Evolutionary conservation across 2,888 invertebrate species (phyloP).

Genomic region (Pachydiplax longipennis): DNA sequence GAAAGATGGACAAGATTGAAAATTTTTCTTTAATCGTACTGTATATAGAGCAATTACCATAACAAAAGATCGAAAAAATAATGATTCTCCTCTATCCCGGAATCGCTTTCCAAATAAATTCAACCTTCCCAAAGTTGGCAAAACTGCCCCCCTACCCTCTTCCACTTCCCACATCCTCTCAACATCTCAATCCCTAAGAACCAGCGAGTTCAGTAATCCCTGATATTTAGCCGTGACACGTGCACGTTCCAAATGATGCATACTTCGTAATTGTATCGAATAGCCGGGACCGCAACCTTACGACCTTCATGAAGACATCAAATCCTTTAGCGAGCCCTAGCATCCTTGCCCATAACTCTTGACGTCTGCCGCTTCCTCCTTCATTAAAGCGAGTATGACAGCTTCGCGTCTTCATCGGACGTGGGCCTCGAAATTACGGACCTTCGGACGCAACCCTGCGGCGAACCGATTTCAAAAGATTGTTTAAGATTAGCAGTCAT

Average conservation of each 20-base stretch:
- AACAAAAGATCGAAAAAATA: too few relatives aligned
- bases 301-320: conserved; percentile 29
- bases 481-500: not conserved
- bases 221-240: conserved; percentile 20
- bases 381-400: conserved; percentile 4
- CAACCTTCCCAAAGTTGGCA: too few relatives aligned
- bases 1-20: too few relatives aligned
- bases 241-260: conserved; percentile 25
- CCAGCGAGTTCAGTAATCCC: not conserved
- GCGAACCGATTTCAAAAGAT: not conserved
- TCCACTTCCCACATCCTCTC: not conserved
- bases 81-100: too few relatives aligned
- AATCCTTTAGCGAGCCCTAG: not conserved
- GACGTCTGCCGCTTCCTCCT: not conserved
- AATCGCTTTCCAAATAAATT: too few relatives aligned
- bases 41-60: too few relatives aligned
- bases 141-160: not conserved
- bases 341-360: not conserved
- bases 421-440: not conserved
- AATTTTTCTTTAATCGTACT: too few relatives aligned
- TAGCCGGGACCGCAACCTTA: not conserved
- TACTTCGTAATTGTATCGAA: conserved; percentile 38
- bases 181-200: not conserved
- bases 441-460: not conserved
- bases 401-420: not conserved